Evolutionary conservation across 2,113 vertebrate genomes (phyloP).

Genomic region (Cygnus buccinator): DNA sequence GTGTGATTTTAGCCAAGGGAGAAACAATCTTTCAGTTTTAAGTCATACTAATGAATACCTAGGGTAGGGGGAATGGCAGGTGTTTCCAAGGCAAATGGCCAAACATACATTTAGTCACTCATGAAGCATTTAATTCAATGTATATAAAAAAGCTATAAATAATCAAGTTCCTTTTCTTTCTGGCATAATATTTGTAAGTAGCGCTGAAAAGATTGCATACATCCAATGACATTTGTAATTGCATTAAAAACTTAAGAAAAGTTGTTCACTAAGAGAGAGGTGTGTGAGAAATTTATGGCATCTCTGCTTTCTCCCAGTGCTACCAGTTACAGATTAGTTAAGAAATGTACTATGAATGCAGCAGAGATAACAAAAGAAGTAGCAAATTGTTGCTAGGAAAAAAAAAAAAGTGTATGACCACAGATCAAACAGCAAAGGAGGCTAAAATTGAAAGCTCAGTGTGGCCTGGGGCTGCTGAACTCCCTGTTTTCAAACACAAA

Average conservation of each 20-base stretch:
- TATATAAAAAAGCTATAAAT: neutral
- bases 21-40: neutral
- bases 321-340: neutral
- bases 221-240: neutral
- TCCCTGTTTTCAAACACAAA: slow-evolving; percentile 31
- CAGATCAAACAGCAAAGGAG: slow-evolving; percentile 9
- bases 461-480: neutral
- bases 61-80: neutral
- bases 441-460: slow-evolving; percentile 1
- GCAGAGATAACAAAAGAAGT: neutral
- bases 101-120: neutral
- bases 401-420: neutral
- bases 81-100: neutral
- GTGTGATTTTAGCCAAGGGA: neutral
- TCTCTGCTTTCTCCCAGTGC: neutral
- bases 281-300: neutral
- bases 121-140: neutral
- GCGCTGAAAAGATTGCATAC: neutral
- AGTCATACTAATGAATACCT: neutral
- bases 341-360: neutral
- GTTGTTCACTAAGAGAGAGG: neutral
- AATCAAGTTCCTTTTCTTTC: neutral
- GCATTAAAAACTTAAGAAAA: neutral
- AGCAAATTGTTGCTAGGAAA: neutral
- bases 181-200: neutral